These are phyloP conservation scores for Sciurus vulgaris DNA, from an alignment of 2,797 vertebrate species.

Conservation along the genomic window DNA sequence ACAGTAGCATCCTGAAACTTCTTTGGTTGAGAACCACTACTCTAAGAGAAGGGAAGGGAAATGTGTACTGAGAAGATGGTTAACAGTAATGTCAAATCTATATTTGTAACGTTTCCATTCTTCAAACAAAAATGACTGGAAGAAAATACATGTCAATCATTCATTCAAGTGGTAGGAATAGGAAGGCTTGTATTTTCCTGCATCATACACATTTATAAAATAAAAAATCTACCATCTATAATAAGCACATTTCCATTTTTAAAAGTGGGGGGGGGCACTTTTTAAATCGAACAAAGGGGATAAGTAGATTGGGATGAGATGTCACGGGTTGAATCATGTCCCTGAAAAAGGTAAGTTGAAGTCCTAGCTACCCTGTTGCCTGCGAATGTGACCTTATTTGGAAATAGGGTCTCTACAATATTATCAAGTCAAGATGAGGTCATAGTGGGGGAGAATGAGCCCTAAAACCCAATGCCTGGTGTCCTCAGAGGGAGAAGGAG, in stretches of 20 bases:
- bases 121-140: conserved; percentile 13
- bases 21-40: neutral
- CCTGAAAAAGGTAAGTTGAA: neutral
- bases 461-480: neutral
- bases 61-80: neutral
- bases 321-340: neutral
- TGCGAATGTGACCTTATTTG: neutral
- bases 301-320: neutral
- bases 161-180: conserved; percentile 38
- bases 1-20: neutral
- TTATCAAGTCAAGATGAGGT: neutral
- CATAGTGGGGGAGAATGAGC: neutral
- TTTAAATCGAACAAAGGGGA: conserved; percentile 39
- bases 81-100: neutral
- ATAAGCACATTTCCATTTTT: conserved; percentile 23
- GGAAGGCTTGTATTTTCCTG: neutral
- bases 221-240: conserved; percentile 16
- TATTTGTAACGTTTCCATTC: conserved; percentile 23
- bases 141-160: neutral
- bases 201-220: conserved; percentile 41
- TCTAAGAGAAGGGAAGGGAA: neutral
- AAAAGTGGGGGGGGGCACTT: neutral
- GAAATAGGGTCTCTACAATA: neutral
- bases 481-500: neutral
- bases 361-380: neutral